These are phyloP conservation scores for Rhipidura dahli DNA, from an alignment of 2,113 vertebrate species.

Conservation along the genomic window DNA sequence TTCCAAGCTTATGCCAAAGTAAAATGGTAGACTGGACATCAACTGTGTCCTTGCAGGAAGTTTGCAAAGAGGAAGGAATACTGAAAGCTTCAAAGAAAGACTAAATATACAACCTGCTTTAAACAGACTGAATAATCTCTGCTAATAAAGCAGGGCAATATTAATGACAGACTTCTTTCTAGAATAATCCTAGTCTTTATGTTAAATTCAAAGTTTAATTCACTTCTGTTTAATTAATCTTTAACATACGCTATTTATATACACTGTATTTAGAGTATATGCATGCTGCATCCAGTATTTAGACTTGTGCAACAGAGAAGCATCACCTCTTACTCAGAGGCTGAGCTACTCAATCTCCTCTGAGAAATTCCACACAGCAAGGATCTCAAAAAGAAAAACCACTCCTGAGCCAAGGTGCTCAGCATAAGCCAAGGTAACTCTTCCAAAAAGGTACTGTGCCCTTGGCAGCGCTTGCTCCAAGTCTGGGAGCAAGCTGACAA, in stretches of 20 bases:
- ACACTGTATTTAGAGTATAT: background rate
- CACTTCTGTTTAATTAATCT: background rate
- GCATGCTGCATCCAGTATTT: background rate
- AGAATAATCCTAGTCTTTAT: background rate
- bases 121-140: background rate
- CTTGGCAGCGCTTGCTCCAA: accelerated
- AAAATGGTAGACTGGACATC: background rate
- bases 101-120: background rate
- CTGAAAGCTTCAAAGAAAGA: background rate
- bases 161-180: background rate
- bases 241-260: background rate
- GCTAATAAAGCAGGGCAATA: background rate
- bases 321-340: background rate
- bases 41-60: background rate
- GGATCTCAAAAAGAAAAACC: background rate
- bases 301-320: background rate
- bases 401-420: background rate
- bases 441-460: accelerated
- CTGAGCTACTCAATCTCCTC: background rate
- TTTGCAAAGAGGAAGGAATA: background rate
- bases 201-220: background rate
- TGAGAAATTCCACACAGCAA: background rate
- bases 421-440: accelerated
- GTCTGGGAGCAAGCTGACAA: background rate
- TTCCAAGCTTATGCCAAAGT: background rate